phyloP scores from a whole-genome alignment of 2,797 vertebrate species.

The Acropternis orthonyx region DNA sequence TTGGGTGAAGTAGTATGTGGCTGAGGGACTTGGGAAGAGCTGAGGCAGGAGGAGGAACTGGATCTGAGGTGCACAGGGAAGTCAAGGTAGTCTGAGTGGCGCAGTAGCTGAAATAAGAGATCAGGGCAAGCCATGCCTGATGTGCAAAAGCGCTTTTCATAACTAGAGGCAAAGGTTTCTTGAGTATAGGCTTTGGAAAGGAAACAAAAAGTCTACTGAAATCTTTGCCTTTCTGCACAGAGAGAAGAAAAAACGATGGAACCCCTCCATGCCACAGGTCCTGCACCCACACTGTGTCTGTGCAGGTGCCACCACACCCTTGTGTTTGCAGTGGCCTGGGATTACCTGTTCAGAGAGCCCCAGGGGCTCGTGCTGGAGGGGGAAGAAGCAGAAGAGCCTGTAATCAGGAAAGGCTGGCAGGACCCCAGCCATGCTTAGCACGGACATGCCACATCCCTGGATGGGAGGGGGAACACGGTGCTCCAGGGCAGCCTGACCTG shows the following conservation, averaged over 20 bases:
- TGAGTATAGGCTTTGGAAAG: neutral
- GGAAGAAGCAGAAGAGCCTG: neutral
- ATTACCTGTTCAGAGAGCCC: neutral
- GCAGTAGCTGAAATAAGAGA: neutral
- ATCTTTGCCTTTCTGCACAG: neutral
- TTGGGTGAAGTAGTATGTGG: neutral
- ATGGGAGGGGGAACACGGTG: neutral
- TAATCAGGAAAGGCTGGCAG: neutral
- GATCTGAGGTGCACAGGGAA: neutral
- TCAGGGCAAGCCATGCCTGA: neutral
- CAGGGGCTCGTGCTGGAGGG: fast-evolving
- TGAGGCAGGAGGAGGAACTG: neutral
- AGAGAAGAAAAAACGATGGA: neutral
- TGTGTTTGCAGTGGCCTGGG: neutral
- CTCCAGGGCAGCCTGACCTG: neutral
- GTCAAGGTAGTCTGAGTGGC: neutral
- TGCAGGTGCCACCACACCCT: neutral
- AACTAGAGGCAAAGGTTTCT: neutral
- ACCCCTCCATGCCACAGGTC: neutral
- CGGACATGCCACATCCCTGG: neutral
- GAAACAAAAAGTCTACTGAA: neutral
- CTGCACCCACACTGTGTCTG: fast-evolving
- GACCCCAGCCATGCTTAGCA: neutral
- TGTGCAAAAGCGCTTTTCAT: neutral
- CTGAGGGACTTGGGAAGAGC: neutral